Base-by-base conservation (phyloP, 2,888 invertebrate genomes). In the Microplitis deprimator region DNA sequence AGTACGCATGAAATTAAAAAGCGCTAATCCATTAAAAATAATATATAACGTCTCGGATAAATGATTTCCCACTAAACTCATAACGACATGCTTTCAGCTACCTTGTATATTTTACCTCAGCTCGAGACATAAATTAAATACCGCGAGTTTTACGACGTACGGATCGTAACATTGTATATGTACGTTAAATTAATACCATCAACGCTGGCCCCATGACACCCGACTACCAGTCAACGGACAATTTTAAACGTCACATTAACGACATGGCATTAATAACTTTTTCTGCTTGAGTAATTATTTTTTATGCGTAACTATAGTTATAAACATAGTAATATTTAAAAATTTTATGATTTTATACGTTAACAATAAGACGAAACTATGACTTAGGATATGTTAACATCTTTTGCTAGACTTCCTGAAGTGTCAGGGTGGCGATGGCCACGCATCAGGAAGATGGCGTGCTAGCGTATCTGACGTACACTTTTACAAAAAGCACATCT, bases 361-460 rank as follows among this genome's bases (percentile, higher is more conserved):
- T 59, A 69, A 50, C 50, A 8, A 50, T 16, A 68, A 29, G 29
- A 29, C 29, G 29, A 29, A 29, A 29, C 29, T 2, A 29, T 29
- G 29, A 3, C 29, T 29, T 29, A 29, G 29, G 29, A 29, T 29
- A 4, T 29, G 4, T 50, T 13, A 61, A 39, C 40, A 50, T n/a
- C 59, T 59, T 17, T 29, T 0, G 62, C 20, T 41, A 68, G 16
- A 64, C 69, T 77, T 77, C 73, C 68, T 67, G 76, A 50, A 68
- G 16, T 39, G 67, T 68, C 68, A 20, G 77, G 81, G 81, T 80
- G 84, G 80, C 84, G 80, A 79, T 82, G 82, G 84, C 83, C 83
- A 84, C 81, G 83, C 83, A 79, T 81, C 77, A 79, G 76, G 79
- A 77, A 76, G 81, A 83, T 83, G 77, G 82, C 83, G 82, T 81